phyloP scores from a whole-genome alignment of 2,797 vertebrate species.

The Allobates femoralis region DNA sequence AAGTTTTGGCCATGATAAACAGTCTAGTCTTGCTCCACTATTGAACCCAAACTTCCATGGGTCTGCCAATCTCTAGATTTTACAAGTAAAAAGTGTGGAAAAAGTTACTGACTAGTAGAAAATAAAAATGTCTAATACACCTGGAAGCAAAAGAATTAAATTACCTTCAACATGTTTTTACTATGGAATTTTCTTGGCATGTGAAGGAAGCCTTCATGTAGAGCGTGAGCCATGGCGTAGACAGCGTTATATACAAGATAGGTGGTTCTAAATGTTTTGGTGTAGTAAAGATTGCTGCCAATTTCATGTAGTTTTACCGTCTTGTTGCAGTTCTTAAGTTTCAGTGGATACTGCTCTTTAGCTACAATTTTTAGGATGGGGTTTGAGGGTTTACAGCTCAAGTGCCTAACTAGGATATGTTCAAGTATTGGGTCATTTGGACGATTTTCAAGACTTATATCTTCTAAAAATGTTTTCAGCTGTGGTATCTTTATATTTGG shows the following conservation, averaged over 20 bases:
- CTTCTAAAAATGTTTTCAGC: constrained; percentile 1
- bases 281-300: not conserved
- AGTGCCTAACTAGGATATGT: not conserved
- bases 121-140: no score
- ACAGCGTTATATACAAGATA: constrained; percentile 14
- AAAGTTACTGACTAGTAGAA: no score
- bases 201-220: not conserved
- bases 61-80: no score
- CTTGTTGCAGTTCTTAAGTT: not conserved
- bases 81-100: no score
- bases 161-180: not conserved
- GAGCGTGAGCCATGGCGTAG: constrained; percentile 26
- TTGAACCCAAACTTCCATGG: no score
- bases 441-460: not conserved
- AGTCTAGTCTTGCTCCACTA: no score
- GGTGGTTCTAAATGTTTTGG: not conserved
- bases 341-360: not conserved
- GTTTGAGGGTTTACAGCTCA: not conserved
- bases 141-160: not conserved
- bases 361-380: not conserved
- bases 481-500: not conserved
- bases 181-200: not conserved
- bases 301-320: not conserved
- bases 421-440: not conserved
- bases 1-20: no score